Percentiles rank a stretch among this genome's conserved stretches.
These are phyloP conservation scores for Odontophorus gujanensis DNA, from an alignment of 2,113 vertebrate species.

Conservation along the genomic window DNA sequence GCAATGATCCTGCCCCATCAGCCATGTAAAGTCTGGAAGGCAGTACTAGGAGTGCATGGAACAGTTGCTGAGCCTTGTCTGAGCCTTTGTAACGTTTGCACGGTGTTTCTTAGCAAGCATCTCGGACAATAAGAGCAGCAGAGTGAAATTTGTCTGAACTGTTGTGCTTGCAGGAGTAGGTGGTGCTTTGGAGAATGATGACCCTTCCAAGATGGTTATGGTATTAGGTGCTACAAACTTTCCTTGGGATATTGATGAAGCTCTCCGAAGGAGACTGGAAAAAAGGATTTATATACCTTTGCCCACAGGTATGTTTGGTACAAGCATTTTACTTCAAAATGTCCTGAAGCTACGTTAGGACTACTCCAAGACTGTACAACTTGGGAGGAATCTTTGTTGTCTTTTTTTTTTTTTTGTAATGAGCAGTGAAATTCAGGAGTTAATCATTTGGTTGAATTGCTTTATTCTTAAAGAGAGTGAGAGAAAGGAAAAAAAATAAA, in stretches of 20 bases:
- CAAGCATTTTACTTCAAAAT: constrained; percentile 16
- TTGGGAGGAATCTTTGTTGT: neutral
- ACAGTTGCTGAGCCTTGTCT: neutral
- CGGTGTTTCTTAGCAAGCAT: neutral
- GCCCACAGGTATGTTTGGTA: constrained; percentile 78
- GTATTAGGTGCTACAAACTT: constrained; percentile 87
- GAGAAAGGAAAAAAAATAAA: neutral
- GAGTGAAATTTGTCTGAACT: neutral
- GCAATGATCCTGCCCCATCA: neutral
- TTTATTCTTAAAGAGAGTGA: constrained; percentile 28
- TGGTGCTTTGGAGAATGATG: constrained; percentile 84
- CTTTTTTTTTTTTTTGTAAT: neutral
- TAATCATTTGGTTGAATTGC: neutral
- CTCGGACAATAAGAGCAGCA: neutral
- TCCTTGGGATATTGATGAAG: constrained; percentile 87
- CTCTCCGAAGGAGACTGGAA: constrained; percentile 82
- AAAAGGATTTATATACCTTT: constrained; percentile 87
- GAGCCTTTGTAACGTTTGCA: neutral
- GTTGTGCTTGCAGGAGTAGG: constrained; percentile 77
- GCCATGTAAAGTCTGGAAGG: neutral
- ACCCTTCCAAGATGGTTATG: constrained; percentile 88
- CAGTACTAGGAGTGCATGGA: neutral
- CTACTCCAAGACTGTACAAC: neutral
- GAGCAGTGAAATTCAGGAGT: constrained; percentile 29
- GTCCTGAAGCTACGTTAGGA: neutral